Base-by-base conservation (phyloP, 2,888 invertebrate species). In the Dolichopus griseipennis region DNA sequence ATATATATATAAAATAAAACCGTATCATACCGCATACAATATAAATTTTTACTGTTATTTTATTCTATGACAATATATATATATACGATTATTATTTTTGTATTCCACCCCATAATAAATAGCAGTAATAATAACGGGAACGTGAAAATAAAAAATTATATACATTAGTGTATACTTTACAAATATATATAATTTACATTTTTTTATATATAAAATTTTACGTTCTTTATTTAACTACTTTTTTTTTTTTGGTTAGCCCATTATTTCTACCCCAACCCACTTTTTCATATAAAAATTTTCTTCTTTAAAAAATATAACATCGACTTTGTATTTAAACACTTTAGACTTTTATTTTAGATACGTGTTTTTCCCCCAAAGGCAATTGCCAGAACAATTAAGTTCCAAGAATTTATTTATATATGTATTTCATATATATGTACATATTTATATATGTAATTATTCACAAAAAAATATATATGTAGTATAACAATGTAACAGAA, bases 341-440 rank as follows among this genome's bases (percentile, higher is more conserved):
- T 52, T 6, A 52, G 18, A 52, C 18, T 52, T 52, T 52, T 52
- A 52, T 52, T 52, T 52, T 15, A 15, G 15, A 52, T 52, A 52
- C 52, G 52, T 52, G 52, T 52, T 52, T 52, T 52, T 18, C 52
- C 41, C 41, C 52, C 52, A 52, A 18, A 52, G 52, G 52, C 52
- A 52, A 52, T 52, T 52, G 52, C 52, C 52, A 52, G 52, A 52
- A 52, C 52, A 52, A 52, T 52, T 52, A 52, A 52, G n/a, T 52
- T 52, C 52, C 18, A 52, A 52, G 52, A 52, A 52, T 12, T 27
- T 27, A 27, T 5, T 6, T 41, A 41, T 41, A 41, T 12, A 5
- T 41, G 41, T 41, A 9, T n/a, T n/a, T n/a, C n/a, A n/a, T n/a
- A n/a, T 27, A 27, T 27, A 27, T 27, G 27, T 27, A 27, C 27